These are phyloP conservation scores for Piezodorus guildinii DNA, from an alignment of 1,140 invertebrate genomes.

Conservation along the genomic window DNA sequence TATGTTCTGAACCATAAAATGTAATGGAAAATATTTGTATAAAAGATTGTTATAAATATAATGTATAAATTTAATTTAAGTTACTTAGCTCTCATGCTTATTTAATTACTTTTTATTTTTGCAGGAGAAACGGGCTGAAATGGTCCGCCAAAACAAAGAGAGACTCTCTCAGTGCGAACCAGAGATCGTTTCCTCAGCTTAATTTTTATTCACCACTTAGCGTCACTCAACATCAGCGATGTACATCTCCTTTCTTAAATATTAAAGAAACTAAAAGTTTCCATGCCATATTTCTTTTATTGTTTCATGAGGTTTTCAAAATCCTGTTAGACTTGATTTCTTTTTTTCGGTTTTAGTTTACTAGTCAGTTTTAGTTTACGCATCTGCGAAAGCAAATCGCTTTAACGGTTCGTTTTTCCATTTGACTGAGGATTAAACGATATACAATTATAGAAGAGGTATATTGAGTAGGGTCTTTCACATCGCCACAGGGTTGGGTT, in stretches of 20 bases:
- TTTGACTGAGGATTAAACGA: conserved; percentile 14
- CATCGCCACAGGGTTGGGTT: conserved; percentile 12
- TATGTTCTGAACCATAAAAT: too few species aligned
- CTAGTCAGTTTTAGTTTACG: background rate
- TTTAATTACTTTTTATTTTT: conserved; percentile 30
- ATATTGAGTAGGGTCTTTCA: conserved; percentile 3
- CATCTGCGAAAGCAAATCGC: background rate
- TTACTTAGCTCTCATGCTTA: too few species aligned
- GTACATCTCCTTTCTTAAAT: conserved; percentile 11
- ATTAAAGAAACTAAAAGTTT: background rate
- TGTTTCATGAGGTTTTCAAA: conserved; percentile 1
- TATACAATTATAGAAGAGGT: background rate
- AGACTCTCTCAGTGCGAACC: conserved; percentile 32
- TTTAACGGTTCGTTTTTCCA: conserved; percentile 6
- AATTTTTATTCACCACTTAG: conserved; percentile 30
- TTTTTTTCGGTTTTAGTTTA: too few species aligned
- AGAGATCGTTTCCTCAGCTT: conserved; percentile 47
- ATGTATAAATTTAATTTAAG: too few species aligned
- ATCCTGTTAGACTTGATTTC: background rate
- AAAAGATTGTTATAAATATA: too few species aligned
- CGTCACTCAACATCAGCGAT: background rate
- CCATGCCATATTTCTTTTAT: conserved; percentile 10
- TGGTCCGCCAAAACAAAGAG: conserved; percentile 75
- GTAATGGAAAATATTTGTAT: too few species aligned
- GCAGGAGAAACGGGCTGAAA: conserved; percentile 70